Percentiles rank a stretch among this genome's conserved stretches.
phyloP scores from a whole-genome alignment of 2,113 vertebrate genomes.

The Entelurus aequoreus region DNA sequence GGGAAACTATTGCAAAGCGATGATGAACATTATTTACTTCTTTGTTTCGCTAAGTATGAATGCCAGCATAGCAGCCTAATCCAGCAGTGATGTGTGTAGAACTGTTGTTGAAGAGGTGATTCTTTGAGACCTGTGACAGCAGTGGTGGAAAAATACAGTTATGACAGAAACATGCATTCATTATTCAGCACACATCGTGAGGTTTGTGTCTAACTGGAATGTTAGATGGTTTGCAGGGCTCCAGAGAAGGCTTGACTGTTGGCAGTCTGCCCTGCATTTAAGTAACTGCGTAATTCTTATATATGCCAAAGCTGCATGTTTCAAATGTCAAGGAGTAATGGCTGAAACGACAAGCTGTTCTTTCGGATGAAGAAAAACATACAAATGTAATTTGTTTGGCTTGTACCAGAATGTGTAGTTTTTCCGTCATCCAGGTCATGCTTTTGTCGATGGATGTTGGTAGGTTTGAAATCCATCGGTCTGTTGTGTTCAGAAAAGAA shows the following conservation, averaged over 20 bases:
- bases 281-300: background rate
- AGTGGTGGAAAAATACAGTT: background rate
- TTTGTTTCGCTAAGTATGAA: background rate
- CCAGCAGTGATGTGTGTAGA: slow-evolving; percentile 12
- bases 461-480: too few relatives aligned
- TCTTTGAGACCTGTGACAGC: slow-evolving; percentile 23
- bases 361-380: too few relatives aligned
- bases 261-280: background rate
- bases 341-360: too few relatives aligned
- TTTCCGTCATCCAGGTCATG: too few relatives aligned
- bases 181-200: background rate
- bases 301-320: background rate
- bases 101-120: slow-evolving; percentile 5
- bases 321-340: background rate
- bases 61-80: slow-evolving; percentile 8
- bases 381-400: too few relatives aligned
- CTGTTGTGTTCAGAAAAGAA: too few relatives aligned
- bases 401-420: too few relatives aligned
- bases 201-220: slow-evolving; percentile 3
- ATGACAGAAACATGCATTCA: slow-evolving; percentile 9
- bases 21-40: slow-evolving; percentile 1
- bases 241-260: background rate
- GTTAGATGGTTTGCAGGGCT: background rate
- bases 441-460: too few relatives aligned
- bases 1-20: background rate